Base-by-base conservation (phyloP, 1,140 invertebrate genomes). In the Leptoteleia sp. region DNA sequence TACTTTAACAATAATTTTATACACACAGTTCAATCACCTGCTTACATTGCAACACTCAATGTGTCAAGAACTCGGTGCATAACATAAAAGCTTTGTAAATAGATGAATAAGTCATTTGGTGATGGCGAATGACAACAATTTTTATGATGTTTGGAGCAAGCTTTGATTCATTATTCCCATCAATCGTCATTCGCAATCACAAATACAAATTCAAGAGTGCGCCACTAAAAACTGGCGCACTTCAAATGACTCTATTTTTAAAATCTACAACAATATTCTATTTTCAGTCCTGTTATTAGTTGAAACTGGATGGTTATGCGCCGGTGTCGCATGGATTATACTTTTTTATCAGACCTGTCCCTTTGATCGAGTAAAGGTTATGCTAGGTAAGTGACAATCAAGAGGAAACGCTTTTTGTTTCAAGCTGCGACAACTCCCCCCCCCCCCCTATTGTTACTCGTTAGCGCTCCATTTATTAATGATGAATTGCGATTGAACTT, bases 271-370 rank as follows among this genome's bases (percentile, higher is more conserved):
- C 48, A 55, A 17, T 42, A 27, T 73, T 75, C 40, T 55, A 38
- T 91, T 92, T n/a, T 40, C 87, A 94, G 95, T 92, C 82, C 89
- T 96, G 52, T 91, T 96, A 84, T 79, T 95, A 37, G 91, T 95
- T 47, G 95, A 96, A 89, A 90, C 94, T 52, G 92, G 91, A 61
- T 96, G 94, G 95, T 87, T 96, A 67, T 91, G 94, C 9, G 89
- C 94, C 47, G 95, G 95, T 52, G 91, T 95, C 27, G 90, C 93
- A 17, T 96, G 95, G 95, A 86, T 96, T 31, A 87, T 90, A 9
- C 87, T 91, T 73, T 93, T 93, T 84, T 96, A 96, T 86, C 84
- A 91, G 67, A 90, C 91, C 13, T 95, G 95, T 84, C 91, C 92
- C 25, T 90, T 93, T 47, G 92, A 93, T 71, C 90, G 91, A 77